Base-by-base conservation (phyloP, 2,888 invertebrate species). In the Epinotia bilunana region DNA sequence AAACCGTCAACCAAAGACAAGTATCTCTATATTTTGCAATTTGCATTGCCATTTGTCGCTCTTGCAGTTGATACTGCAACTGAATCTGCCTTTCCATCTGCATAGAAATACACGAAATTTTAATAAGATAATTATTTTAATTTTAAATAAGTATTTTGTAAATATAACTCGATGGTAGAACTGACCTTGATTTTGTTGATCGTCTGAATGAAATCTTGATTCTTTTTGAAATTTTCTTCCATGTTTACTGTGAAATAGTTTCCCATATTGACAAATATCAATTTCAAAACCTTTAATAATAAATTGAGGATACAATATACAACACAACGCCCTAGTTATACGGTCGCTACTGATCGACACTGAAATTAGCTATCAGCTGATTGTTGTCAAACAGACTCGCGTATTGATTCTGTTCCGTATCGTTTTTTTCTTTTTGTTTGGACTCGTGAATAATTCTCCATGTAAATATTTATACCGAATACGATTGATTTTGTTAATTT, bases 51-150 rank as follows among this genome's bases (percentile, higher is more conserved):
- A 95, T 94, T 90, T 96, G 95, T 77, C 97, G 92, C 86, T 97
- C 96, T 83, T 97, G 95, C 92, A 97, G 95, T 89, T 97, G 96
- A 88, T 96, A 96, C 87, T 96, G 96, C 94, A 97, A 95, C 85
- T 97, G 97, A 79, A 97, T 96, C 91, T 97, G 97, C 76, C 97
- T 94, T 84, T 97, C 97, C 94, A 97, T 95, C 97, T 96, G 79
- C 76, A 86, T 49, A 70, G 76, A 79, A 74, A 74, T 72, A 84
- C 80, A 16, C 72, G 61, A 61, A 20, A 20, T 6, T 12, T 57
- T 20, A 20, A 20, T 12, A 63, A 68, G 12, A 9, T 18, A 20
- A 28, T 53, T 7, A 28, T 55, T 33, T 71, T 12, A 58, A 16
- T 46, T 53, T 16, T 55, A n/a, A 39, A 57, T 58, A 46, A 67